Evolutionary conservation across 2,797 vertebrate genomes (phyloP).

Genomic region (Pelodytes ibericus): DNA sequence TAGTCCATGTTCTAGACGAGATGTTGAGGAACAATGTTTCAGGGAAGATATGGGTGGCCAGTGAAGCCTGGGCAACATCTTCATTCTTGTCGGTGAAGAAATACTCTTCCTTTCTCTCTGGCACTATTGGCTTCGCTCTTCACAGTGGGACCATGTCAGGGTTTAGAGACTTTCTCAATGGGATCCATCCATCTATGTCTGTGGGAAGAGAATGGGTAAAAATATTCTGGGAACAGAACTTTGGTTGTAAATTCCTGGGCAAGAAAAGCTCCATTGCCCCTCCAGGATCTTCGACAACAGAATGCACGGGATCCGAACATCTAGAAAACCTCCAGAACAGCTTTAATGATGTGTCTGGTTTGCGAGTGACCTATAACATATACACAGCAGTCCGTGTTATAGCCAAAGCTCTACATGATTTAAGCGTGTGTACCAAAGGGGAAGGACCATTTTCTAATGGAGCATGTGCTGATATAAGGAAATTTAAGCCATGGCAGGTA

Average conservation of each 20-base stretch:
- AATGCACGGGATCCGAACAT: constrained; percentile 22
- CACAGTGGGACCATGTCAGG: constrained; percentile 44
- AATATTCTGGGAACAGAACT: constrained; percentile 30
- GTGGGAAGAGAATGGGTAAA: constrained; percentile 27
- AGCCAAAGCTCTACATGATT: constrained; percentile 18
- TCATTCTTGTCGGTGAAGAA: neutral
- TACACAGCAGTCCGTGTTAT: constrained; percentile 26
- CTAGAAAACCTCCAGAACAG: constrained; percentile 6
- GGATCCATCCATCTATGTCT: constrained; percentile 32
- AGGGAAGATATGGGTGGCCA: constrained; percentile 42
- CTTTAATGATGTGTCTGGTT: constrained; percentile 29
- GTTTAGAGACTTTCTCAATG: constrained; percentile 35
- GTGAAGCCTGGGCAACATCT: constrained; percentile 46
- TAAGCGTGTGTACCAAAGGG: constrained; percentile 9
- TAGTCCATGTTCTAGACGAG: constrained; percentile 26
- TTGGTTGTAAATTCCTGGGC: constrained; percentile 16
- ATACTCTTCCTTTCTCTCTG: constrained; percentile 30
- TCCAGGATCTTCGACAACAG: neutral
- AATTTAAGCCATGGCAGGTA: constrained; percentile 41
- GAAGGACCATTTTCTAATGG: constrained; percentile 27
- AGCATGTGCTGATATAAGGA: constrained; percentile 11
- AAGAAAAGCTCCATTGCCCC: neutral
- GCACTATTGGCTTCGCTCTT: constrained; percentile 40
- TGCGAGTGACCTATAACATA: constrained; percentile 26
- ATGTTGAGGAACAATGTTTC: constrained; percentile 35